A percentile compares a stretch with the other conserved stretches of the same genome.
These are phyloP conservation scores for Cephus pulcher DNA, from an alignment of 2,888 invertebrate genomes.

Conservation along the genomic window DNA sequence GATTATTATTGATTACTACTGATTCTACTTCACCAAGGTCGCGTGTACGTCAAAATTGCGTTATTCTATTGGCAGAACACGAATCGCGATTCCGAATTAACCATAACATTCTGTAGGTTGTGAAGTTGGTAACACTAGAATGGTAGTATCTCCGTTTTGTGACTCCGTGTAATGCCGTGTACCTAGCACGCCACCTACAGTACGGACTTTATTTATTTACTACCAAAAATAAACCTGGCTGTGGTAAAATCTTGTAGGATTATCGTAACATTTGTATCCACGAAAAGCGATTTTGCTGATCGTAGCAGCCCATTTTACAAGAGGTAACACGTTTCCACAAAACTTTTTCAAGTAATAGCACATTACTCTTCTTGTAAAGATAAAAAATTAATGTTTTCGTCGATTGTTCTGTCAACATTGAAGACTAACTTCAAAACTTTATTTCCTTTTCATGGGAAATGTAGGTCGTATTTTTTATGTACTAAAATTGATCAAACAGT, in stretches of 20 bases:
- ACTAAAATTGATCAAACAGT: not conserved
- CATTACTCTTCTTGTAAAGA: not conserved
- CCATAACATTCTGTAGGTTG: not conserved
- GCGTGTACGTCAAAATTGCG: not conserved
- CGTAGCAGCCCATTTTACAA: not conserved
- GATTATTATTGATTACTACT: not conserved
- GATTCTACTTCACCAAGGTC: not conserved
- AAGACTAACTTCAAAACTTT: not conserved
- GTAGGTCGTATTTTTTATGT: not conserved
- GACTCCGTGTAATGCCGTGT: not conserved
- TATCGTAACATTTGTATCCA: not conserved
- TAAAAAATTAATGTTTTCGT: not conserved
- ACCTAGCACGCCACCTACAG: conserved; percentile 7
- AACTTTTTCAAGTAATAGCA: not conserved
- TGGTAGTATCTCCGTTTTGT: not conserved
- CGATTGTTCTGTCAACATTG: not conserved
- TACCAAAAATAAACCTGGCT: conserved; percentile 24
- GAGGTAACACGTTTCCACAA: not conserved
- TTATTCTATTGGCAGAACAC: not conserved
- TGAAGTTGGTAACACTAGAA: conserved; percentile 9
- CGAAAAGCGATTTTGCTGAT: not conserved
- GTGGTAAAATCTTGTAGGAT: conserved; percentile 8
- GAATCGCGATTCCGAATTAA: not conserved
- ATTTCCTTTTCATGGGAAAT: not conserved
- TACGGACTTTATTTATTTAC: conserved; percentile 44